Evolutionary conservation across 2,113 vertebrate genomes (phyloP), one percentile per base, ranked within the genome.

Genomic region (Mustela nigripes): DNA sequence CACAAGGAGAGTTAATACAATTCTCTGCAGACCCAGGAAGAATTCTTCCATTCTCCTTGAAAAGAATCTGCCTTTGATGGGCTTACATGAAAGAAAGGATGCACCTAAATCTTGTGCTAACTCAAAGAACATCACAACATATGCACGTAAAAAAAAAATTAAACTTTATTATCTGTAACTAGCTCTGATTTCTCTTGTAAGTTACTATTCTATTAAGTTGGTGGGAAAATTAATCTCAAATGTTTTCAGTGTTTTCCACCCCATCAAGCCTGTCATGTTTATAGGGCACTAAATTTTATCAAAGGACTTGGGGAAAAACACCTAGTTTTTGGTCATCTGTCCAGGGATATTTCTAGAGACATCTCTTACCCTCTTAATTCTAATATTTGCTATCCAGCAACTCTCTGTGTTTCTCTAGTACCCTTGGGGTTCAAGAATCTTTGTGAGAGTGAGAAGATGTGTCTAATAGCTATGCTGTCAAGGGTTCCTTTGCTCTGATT

Each of bases 171-270:
- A 60, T 6, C 11, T 94, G 10, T n/a, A 33, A n/a, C 21, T 39
- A 36, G 19, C 7, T 58, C 7, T 65, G 26, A 89, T 91, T 91
- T 81, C 15, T 73, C 3, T 91, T 93, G 80, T 60, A 79, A 91
- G 9, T 0, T 0, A 5, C 10, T 4, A 15, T 69, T 9, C 15
- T 14, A 74, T 0, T 80, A 50, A 79, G 4, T 28, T 87, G 31
- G 56, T 89, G 1, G 33, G 11, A 73, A 93, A 87, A 69, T 92
- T 88, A 71, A 87, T 85, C 19, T 93, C 28, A 76, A 50, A 28
- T 0, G 62, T 5, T 60, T 80, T 80, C 7, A 48, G 11, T 1
- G 26, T 26, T 96, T 85, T 80, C 2, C 7, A 69, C 1, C 5
- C 16, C 1, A 8, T 45, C 15, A 62, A 62, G 6, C 26, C n/a